phyloP scores from a whole-genome alignment of 2,797 vertebrate species.

The Epinephelus coioides region DNA sequence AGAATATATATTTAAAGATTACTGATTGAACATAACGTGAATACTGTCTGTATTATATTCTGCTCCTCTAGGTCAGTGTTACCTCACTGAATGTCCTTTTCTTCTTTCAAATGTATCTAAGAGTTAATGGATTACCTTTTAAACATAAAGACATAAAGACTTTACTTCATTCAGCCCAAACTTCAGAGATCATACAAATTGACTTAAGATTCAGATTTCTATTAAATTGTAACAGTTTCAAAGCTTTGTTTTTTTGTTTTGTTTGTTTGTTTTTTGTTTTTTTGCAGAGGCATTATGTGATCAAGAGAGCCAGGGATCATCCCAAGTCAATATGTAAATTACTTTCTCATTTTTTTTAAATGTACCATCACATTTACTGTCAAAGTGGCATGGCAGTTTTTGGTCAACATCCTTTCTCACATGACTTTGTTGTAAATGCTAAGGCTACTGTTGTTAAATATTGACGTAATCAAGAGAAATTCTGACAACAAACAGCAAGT shows the following conservation, averaged over 20 bases:
- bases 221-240: not conserved
- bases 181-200: not conserved
- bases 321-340: slow-evolving; percentile 69
- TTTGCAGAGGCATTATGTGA: slow-evolving; percentile 74
- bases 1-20: not conserved
- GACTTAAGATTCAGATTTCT: not conserved
- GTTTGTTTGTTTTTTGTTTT: not conserved
- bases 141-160: not conserved
- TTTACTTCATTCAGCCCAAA: not conserved
- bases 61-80: not conserved
- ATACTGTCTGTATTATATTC: no score
- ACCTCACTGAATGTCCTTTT: no score
- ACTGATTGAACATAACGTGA: no score
- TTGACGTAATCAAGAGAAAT: slow-evolving; percentile 37
- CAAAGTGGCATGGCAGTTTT: not conserved
- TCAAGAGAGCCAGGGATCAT: not conserved
- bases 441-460: not conserved
- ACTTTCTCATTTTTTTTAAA: slow-evolving; percentile 8
- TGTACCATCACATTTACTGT: not conserved
- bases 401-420: slow-evolving; percentile 39
- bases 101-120: no score
- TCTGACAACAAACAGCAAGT: slow-evolving; percentile 59
- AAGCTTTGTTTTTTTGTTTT: not conserved
- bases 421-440: slow-evolving; percentile 13
- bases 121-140: not conserved